These are phyloP conservation scores for Caenorhabditis sp. DNA, from an alignment of 2,888 invertebrate genomes.

Conservation along the genomic window DNA sequence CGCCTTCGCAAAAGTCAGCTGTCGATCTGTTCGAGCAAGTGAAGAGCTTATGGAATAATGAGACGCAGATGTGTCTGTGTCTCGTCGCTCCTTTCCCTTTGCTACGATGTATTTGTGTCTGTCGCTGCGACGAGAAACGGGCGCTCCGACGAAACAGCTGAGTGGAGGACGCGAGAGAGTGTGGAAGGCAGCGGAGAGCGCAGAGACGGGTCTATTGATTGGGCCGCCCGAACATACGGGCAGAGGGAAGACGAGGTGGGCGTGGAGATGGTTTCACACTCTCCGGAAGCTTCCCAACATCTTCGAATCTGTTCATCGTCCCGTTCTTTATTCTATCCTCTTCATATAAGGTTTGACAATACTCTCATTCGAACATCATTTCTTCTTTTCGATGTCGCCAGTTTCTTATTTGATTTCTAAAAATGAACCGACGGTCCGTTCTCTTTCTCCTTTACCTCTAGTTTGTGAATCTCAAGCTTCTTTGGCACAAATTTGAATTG, in stretches of 20 bases:
- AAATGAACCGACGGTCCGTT: neutral
- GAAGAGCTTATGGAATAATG: neutral
- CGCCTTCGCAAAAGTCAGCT: slow-evolving; percentile 11
- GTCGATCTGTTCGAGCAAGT: slow-evolving; percentile 19
- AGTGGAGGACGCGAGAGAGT: slow-evolving; percentile 38
- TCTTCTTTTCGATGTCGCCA: neutral
- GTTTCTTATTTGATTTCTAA: neutral
- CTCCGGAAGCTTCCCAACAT: neutral
- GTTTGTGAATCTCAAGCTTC: neutral
- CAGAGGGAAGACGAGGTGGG: slow-evolving; percentile 11
- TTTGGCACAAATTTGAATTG: slow-evolving; percentile 6
- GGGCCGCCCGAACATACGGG: slow-evolving; percentile 35
- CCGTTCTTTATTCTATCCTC: too few species aligned
- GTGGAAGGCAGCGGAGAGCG: slow-evolving; percentile 10
- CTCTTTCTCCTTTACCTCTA: neutral
- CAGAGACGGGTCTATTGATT: slow-evolving; percentile 39
- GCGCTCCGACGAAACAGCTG: slow-evolving; percentile 51
- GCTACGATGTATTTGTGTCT: slow-evolving; percentile 7
- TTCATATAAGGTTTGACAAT: too few species aligned
- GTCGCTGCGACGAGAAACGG: slow-evolving; percentile 29
- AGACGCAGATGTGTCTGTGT: slow-evolving; percentile 27
- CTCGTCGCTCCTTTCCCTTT: slow-evolving; percentile 16
- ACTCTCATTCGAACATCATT: neutral
- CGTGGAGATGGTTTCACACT: slow-evolving; percentile 11
- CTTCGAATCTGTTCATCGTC: neutral